phyloP scores from a whole-genome alignment of 64 coral and sea anemone genomes.

The Dendrophyllia cribrosa region DNA sequence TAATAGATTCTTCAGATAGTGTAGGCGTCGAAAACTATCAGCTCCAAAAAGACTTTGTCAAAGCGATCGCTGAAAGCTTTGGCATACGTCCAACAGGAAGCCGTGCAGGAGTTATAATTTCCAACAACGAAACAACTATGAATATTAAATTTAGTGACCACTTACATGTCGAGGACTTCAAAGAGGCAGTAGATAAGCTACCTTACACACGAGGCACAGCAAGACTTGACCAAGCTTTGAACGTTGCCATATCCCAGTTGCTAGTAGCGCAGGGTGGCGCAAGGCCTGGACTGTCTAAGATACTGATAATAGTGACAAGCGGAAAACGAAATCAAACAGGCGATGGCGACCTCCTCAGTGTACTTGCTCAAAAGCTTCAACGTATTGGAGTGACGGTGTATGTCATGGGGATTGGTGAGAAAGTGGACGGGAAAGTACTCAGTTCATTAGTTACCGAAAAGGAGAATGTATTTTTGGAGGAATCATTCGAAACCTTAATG shows the following conservation, averaged over 20 bases:
- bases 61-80: constrained; percentile 63
- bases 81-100: constrained; percentile 31
- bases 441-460: neutral
- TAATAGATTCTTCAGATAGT: constrained; percentile 52
- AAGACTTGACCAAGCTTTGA: constrained; percentile 56
- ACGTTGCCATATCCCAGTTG: constrained; percentile 31
- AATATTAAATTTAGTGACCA: constrained; percentile 76
- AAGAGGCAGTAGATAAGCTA: constrained; percentile 52
- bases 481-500: constrained; percentile 20
- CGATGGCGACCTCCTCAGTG: neutral
- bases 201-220: constrained; percentile 38
- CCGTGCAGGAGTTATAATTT: constrained; percentile 60
- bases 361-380: neutral
- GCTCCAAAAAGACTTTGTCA: constrained; percentile 76
- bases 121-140: constrained; percentile 46
- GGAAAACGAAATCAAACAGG: neutral
- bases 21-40: constrained; percentile 23
- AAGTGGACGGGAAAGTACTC: constrained; percentile 5
- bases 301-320: constrained; percentile 29
- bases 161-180: constrained; percentile 51
- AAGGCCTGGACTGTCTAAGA: constrained; percentile 55
- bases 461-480: constrained; percentile 12
- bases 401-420: neutral
- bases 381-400: neutral
- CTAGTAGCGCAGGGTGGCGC: constrained; percentile 47